Percentiles rank a stretch among this genome's conserved stretches.
Evolutionary conservation across 2,888 invertebrate species (phyloP).

Genomic region (Plagiodera versicolora): DNA sequence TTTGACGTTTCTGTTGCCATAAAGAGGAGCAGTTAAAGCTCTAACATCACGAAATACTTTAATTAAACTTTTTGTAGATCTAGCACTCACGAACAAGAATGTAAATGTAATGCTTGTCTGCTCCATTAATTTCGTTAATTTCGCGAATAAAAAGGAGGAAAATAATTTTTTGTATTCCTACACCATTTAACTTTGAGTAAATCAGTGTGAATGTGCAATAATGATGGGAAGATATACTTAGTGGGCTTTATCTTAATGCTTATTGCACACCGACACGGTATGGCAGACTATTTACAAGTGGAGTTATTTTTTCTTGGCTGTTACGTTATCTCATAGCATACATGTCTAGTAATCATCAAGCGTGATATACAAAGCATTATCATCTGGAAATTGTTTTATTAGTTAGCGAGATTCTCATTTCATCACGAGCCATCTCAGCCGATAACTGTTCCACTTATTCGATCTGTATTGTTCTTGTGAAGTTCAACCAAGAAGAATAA

Average conservation of each 20-base stretch:
- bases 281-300: conserved; percentile 13
- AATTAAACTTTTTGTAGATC: conserved; percentile 39
- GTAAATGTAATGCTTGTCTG: conserved; percentile 34
- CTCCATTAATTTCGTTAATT: conserved; percentile 47
- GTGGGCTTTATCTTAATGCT: conserved; percentile 43
- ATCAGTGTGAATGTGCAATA: conserved; percentile 43
- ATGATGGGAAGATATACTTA: conserved; percentile 43
- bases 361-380: too few relatives aligned
- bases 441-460: too few relatives aligned
- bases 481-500: too few relatives aligned
- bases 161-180: conserved; percentile 41
- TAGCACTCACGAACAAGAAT: conserved; percentile 22
- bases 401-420: too few relatives aligned
- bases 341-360: background rate
- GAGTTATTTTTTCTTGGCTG: background rate
- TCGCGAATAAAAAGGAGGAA: conserved; percentile 34
- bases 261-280: conserved; percentile 39
- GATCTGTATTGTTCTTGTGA: too few relatives aligned
- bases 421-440: too few relatives aligned
- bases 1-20: conserved; percentile 17
- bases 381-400: too few relatives aligned
- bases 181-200: conserved; percentile 46
- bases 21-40: conserved; percentile 23
- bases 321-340: background rate
- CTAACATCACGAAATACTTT: conserved; percentile 41